Evolutionary conservation across 1,140 invertebrate genomes (phyloP), one percentile per base, ranked within the genome.

Genomic region (Drosophila equinoxialis): DNA sequence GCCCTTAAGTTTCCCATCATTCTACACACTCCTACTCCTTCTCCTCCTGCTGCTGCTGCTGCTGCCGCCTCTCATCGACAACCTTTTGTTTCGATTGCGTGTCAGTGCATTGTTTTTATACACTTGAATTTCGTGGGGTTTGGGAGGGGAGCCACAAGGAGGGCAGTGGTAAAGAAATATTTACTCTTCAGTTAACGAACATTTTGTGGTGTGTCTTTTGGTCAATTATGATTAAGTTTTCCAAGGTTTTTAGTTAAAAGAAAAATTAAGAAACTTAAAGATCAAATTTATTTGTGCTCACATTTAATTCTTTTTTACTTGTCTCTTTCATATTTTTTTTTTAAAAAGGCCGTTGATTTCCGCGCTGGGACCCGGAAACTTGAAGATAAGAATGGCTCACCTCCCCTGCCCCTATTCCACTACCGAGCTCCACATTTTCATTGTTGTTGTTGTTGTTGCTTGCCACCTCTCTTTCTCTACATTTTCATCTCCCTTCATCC

Each of bases 21-120:
- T 6, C 17, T 3, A 17, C 45, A 14, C 45, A 4, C 42, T 14
- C 45, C 45, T 6, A 45, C 13, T 8, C 45, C 45, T 5, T n/a
- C 17, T 48, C 6, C 1, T 17, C 14, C 45, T 8, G 2, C 42
- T 17, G 6, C 2, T 6, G 0, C 42, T 17, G 42, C 14, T 17
- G 14, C 7, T 6, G 2, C 42, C 8, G 42, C 14, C 5, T 2
- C 42, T 20, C 17, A 8, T 58, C 55, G 55, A 58, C 13, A 10
- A 54, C 17, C 72, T 65, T 58, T 75, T 66, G 59, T 71, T 61
- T 71, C 66, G 58, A 41, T 71, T 65, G 63, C 54, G 61, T 77
- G 71, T 57, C 71, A 77, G 74, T 77, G 74, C 74, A 77, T 75
- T 74, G 72, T 67, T 74, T 65, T 79, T 48, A 69, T 60, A 66